Evolutionary conservation across 2,888 invertebrate genomes (phyloP).

Genomic region (Mythimna pallens): DNA sequence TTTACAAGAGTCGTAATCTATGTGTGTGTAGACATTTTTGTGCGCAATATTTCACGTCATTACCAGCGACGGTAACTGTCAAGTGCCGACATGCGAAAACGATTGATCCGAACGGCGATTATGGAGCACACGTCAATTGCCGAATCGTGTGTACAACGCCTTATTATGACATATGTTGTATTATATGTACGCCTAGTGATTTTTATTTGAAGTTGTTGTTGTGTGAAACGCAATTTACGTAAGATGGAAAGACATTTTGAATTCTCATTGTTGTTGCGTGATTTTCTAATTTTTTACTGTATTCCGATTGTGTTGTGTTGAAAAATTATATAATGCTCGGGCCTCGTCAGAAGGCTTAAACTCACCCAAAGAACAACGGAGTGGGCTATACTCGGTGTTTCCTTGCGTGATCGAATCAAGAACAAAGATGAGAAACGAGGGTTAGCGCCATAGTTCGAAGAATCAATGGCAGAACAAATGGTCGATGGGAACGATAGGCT

Average conservation of each 20-base stretch:
- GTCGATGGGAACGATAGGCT: too few species aligned
- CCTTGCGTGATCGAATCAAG: too few species aligned
- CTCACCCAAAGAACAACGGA: too few species aligned
- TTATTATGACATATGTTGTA: constrained; percentile 1
- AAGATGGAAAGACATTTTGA: background rate
- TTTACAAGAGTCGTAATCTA: constrained; percentile 21
- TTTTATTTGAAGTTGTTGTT: background rate
- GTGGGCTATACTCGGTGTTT: too few species aligned
- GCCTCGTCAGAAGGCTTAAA: too few species aligned
- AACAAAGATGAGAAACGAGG: too few species aligned
- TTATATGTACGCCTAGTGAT: background rate
- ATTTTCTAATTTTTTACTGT: too few species aligned
- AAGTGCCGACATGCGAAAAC: constrained; percentile 41
- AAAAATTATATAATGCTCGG: too few species aligned
- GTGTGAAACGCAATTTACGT: background rate
- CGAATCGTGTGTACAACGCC: background rate
- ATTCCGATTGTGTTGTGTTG: too few species aligned
- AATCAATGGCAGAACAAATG: too few species aligned
- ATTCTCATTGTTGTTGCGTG: too few species aligned
- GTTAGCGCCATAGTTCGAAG: too few species aligned
- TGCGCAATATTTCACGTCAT: constrained; percentile 48
- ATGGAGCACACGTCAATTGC: constrained; percentile 45
- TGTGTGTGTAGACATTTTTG: constrained; percentile 22
- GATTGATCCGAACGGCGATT: constrained; percentile 48
- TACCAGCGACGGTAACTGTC: constrained; percentile 40